These are phyloP conservation scores for Hemaris fuciformis DNA, from an alignment of 2,888 invertebrate species.

Conservation along the genomic window DNA sequence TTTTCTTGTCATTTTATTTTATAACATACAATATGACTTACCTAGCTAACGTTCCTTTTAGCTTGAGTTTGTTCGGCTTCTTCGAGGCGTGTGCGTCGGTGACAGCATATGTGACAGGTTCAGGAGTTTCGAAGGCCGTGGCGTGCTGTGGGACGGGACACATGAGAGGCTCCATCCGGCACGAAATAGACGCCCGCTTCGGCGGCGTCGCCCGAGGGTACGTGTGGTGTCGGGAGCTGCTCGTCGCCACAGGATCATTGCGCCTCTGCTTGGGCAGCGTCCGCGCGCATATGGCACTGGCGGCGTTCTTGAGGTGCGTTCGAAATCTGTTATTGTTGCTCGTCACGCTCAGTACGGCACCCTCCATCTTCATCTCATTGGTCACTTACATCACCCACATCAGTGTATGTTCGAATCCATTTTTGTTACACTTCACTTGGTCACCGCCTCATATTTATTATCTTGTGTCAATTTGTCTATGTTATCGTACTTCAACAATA, in stretches of 20 bases:
- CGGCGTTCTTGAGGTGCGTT: conserved; percentile 73
- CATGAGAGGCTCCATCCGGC: conserved; percentile 63
- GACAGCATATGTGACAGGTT: conserved; percentile 43
- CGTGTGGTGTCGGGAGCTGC: conserved; percentile 65
- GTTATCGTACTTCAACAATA: conserved; percentile 14
- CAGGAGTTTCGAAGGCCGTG: conserved; percentile 42
- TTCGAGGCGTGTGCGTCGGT: conserved; percentile 38
- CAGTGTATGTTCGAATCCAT: conserved; percentile 66
- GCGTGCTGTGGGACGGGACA: conserved; percentile 46
- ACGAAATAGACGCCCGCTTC: conserved; percentile 62
- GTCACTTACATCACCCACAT: conserved; percentile 36
- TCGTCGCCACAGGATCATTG: conserved; percentile 49
- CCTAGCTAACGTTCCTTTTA: conserved; percentile 69
- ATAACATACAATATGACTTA: conserved; percentile 34
- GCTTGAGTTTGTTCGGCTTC: conserved; percentile 51
- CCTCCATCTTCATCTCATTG: conserved; percentile 65
- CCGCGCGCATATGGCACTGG: conserved; percentile 70
- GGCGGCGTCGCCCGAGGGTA: conserved; percentile 67
- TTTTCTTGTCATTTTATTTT: neutral
- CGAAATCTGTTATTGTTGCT: conserved; percentile 70
- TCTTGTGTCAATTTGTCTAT: neutral
- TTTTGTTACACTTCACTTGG: conserved; percentile 31
- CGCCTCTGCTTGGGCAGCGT: conserved; percentile 75
- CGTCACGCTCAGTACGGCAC: conserved; percentile 76
- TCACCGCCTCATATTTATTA: conserved; percentile 15